These are phyloP conservation scores for Lacerta agilis DNA, from an alignment of 2,797 vertebrate genomes.

Conservation along the genomic window DNA sequence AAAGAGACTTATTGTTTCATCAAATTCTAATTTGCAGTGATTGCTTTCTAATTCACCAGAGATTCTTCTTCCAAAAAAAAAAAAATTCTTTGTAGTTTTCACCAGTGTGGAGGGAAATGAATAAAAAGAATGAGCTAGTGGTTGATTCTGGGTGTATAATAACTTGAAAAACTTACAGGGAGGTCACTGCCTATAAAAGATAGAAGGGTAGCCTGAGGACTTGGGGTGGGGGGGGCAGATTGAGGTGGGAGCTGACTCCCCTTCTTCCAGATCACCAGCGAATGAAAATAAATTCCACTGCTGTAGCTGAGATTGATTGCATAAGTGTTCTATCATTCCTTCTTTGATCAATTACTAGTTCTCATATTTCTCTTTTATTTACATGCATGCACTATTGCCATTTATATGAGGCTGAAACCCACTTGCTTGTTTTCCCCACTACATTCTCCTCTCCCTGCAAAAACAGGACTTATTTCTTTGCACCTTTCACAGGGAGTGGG, in stretches of 20 bases:
- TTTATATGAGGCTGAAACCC: too few relatives aligned
- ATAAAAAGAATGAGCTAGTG: background rate
- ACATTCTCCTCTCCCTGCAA: too few relatives aligned
- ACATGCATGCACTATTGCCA: too few relatives aligned
- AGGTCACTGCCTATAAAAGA: background rate
- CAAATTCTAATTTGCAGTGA: constrained; percentile 23
- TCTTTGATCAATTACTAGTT: background rate
- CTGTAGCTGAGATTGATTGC: background rate
- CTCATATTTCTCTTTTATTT: background rate
- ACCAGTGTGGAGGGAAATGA: background rate
- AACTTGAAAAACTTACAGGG: background rate
- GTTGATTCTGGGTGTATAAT: background rate
- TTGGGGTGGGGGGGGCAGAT: background rate
- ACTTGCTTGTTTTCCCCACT: too few relatives aligned
- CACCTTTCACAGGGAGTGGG: too few relatives aligned
- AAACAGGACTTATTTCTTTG: too few relatives aligned
- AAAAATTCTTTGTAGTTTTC: background rate
- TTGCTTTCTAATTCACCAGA: constrained; percentile 18
- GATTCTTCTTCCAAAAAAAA: background rate
- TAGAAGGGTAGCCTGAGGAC: background rate
- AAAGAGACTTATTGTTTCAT: constrained; percentile 30
- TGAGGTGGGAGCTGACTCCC: background rate
- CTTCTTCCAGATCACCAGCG: background rate
- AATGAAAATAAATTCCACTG: background rate
- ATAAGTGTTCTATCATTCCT: background rate